Conservation (phyloP, 2,113 vertebrate genomes). For the Ibidorhyncha struthersii region DNA sequence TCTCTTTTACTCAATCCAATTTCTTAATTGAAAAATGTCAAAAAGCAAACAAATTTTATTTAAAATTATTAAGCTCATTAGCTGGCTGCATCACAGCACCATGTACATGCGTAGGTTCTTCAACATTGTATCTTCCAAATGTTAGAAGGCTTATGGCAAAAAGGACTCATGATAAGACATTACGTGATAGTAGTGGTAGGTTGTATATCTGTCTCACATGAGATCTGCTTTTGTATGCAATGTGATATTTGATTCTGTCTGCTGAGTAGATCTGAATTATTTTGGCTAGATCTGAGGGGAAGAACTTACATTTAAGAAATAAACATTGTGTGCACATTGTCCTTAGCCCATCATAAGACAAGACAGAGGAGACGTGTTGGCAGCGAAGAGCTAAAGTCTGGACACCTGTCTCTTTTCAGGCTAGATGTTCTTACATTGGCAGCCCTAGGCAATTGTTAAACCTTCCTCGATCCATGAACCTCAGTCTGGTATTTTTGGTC, state of each 20-base stretch:
- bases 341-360: background rate
- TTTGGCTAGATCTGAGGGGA: background rate
- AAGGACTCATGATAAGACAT: background rate
- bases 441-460: background rate
- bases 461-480: background rate
- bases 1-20: background rate
- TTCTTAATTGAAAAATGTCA: background rate
- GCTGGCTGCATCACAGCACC: background rate
- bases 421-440: background rate
- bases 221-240: background rate
- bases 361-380: fast-evolving
- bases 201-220: background rate
- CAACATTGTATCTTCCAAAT: background rate
- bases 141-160: background rate
- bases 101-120: background rate
- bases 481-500: background rate
- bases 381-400: background rate
- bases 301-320: background rate
- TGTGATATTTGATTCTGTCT: background rate
- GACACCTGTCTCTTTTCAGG: background rate
- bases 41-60: background rate
- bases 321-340: background rate
- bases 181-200: background rate
- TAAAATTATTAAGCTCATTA: background rate
- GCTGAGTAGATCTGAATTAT: background rate